Evolutionary conservation across 2,797 vertebrate species (phyloP).

Genomic region (Zalophus californianus): DNA sequence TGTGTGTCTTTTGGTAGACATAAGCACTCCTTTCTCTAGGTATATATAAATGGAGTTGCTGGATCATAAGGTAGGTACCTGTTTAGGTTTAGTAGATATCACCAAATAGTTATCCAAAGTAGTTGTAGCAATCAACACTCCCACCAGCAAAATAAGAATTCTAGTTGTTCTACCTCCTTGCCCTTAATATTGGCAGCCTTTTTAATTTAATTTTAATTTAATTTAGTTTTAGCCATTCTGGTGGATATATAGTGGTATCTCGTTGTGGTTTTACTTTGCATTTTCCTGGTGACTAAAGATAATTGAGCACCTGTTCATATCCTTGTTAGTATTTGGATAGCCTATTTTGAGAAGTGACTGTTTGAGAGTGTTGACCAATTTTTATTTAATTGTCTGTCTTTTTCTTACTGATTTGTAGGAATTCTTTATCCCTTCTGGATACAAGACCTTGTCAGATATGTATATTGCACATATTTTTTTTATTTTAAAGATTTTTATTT

Average conservation of each 20-base stretch:
- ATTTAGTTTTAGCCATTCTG: constrained; percentile 1
- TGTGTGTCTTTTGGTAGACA: neutral
- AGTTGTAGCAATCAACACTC: neutral
- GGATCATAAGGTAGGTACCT: neutral
- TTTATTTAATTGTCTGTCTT: neutral
- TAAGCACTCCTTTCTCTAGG: neutral
- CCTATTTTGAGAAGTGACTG: neutral
- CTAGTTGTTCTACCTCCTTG: neutral
- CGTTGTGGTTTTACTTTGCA: neutral
- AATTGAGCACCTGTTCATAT: neutral
- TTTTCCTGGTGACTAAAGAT: neutral
- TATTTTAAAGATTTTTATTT: no score
- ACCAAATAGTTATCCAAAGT: neutral
- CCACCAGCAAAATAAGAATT: neutral
- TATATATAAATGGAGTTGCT: neutral
- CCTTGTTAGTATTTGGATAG: neutral
- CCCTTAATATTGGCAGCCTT: neutral
- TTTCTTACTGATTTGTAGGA: neutral
- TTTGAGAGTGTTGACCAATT: neutral
- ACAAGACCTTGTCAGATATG: neutral
- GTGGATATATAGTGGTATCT: neutral
- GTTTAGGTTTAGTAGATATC: neutral
- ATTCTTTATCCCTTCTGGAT: neutral
- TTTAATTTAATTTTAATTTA: no score
- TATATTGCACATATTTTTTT: neutral